Base-by-base conservation (phyloP, 2,797 vertebrate species). In the Sebastes oblongus region DNA sequence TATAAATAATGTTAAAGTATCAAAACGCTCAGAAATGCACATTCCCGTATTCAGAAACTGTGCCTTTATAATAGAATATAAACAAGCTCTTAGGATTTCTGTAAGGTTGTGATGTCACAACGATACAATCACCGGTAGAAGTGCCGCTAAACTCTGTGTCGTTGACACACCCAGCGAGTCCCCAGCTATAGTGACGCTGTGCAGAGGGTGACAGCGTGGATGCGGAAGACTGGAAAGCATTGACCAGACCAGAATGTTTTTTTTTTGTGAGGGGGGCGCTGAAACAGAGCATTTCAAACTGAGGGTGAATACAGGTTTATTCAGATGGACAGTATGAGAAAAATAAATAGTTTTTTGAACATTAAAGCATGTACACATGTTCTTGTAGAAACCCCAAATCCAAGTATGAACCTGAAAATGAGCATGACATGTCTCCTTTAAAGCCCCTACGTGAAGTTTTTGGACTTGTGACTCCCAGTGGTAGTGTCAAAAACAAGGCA, bases 181-280 rank as follows among this genome's bases (percentile, higher is more conserved):
- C 18, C 18, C 8, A 0, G 50, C 50, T 52, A 29, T 0, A 60
- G 27, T 30, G 58, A 30, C 2, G 27, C 18, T 32, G 4, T 6
- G 59, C 20, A 12, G 18, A 18, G 25, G 24, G 25, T 0, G 14
- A 59, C 58, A 59, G 0, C 56, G 4, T 0, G 0, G 25, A 59
- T 59, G 56, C 13, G 0, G 0, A 29, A 29, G 25, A 18, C 29
- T 30, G 30, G 59, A 32, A 61, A n/a, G 14, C 3, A 20, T 27
- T 20, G 59, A 59, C 30, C 58, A 30, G 58, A 59, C 6, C 14
- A 18, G 56, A 61, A 1, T 52, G 50, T 0, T 0, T 4, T n/a
- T n/a, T 52, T n/a, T 52, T 52, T 18, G 0, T 8, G 50, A n/a
- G 50, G 9, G 18, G 42, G 13, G 16, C 42, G 42, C 39, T 42